Evolutionary conservation across 2,888 invertebrate species (phyloP).

Genomic region (Drosophila macrothrix): DNA sequence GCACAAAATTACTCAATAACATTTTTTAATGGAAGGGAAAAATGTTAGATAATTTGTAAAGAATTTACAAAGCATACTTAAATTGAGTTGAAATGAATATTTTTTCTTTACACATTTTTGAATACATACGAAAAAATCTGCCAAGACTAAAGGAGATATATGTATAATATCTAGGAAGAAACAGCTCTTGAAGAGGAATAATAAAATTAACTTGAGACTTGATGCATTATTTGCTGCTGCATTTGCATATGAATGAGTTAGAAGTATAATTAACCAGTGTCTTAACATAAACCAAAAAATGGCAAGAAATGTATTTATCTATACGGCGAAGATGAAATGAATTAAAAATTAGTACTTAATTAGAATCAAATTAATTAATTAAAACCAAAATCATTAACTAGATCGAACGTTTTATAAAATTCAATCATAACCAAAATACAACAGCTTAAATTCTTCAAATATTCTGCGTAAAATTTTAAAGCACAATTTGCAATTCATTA

Average conservation of each 20-base stretch:
- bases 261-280: background rate
- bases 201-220: background rate
- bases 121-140: background rate
- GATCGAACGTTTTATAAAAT: background rate
- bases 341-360: background rate
- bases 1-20: no score
- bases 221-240: no score
- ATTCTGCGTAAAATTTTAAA: background rate
- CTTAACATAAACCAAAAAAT: background rate
- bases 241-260: background rate
- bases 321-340: background rate
- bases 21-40: no score
- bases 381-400: background rate
- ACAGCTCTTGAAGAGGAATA: accelerated
- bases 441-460: background rate
- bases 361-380: background rate
- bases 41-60: no score
- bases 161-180: background rate
- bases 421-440: background rate
- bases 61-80: no score
- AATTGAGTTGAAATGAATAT: no score
- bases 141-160: background rate
- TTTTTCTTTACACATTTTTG: no score
- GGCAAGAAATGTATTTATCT: background rate
- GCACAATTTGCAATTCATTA: background rate